phyloP scores from a whole-genome alignment of 2,888 invertebrate genomes.

The Hipparchia semele region DNA sequence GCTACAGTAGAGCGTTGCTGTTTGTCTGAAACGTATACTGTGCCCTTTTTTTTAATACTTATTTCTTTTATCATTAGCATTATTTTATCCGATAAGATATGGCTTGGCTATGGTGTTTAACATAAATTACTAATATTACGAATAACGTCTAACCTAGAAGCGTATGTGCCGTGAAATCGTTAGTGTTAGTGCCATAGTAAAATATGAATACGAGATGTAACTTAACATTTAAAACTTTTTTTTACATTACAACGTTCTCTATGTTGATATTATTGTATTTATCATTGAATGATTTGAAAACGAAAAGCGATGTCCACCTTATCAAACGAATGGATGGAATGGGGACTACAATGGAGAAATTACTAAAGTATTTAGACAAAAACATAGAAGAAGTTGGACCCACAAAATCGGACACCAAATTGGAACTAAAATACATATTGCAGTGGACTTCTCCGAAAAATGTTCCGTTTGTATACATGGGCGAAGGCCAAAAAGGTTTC shows the following conservation, averaged over 20 bases:
- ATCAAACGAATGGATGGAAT: background rate
- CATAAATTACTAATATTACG: background rate
- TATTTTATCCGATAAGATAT: background rate
- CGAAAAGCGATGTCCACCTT: background rate
- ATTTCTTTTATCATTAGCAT: background rate
- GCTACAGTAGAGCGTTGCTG: background rate
- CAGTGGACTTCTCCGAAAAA: constrained; percentile 53
- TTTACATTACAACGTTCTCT: constrained; percentile 24
- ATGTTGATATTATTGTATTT: constrained; percentile 32
- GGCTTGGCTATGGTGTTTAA: background rate
- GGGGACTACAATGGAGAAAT: background rate
- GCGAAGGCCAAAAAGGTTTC: constrained; percentile 49
- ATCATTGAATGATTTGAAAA: constrained; percentile 25
- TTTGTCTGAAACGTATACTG: background rate
- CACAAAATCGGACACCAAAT: background rate
- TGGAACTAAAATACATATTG: constrained; percentile 54
- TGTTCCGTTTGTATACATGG: constrained; percentile 57
- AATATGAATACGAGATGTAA: constrained; percentile 31
- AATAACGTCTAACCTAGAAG: background rate
- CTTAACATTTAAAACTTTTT: constrained; percentile 31
- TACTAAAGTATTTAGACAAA: constrained; percentile 12
- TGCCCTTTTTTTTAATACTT: background rate
- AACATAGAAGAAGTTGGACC: background rate
- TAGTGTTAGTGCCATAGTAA: background rate
- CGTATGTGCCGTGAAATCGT: background rate